Percentiles rank a stretch among this genome's conserved stretches.
Evolutionary conservation across 2,797 vertebrate genomes (phyloP).

Genomic region (Oryzias dopingdopingensis): DNA sequence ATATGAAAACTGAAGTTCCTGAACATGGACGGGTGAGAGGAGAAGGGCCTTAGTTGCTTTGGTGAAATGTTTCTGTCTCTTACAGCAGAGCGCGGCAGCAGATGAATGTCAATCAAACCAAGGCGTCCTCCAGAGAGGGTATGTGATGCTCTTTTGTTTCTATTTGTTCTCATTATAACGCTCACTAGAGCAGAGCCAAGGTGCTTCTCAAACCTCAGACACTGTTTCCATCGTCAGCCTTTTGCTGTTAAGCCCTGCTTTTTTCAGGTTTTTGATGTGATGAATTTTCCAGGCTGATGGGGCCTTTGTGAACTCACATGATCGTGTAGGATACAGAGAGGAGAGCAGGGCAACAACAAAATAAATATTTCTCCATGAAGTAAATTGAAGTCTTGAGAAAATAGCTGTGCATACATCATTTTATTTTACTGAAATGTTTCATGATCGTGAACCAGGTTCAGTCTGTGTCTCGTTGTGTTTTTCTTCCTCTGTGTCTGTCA

Average conservation of each 20-base stretch:
- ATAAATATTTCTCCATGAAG: too few species aligned
- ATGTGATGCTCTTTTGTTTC: not conserved
- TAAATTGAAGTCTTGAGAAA: too few species aligned
- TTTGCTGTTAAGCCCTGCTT: too few species aligned
- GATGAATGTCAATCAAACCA: not conserved
- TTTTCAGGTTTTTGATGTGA: too few species aligned
- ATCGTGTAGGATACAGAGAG: too few species aligned
- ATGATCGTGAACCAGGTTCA: not conserved
- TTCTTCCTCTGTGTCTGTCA: constrained; percentile 10
- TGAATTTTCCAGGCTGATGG: too few species aligned
- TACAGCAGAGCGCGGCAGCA: not conserved
- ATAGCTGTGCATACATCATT: too few species aligned
- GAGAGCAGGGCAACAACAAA: too few species aligned
- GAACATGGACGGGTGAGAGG: not conserved
- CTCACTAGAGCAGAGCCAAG: not conserved
- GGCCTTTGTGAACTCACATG: too few species aligned
- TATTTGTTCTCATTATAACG: not conserved
- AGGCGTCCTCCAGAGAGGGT: not conserved
- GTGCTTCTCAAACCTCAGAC: not conserved
- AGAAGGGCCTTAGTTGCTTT: not conserved
- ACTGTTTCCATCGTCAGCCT: too few species aligned
- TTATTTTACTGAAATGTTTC: not conserved
- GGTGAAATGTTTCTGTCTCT: not conserved
- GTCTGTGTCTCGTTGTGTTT: not conserved
- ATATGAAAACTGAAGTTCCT: too few species aligned